Evolutionary conservation across 2,113 vertebrate genomes (phyloP).

Genomic region (Daboia siamensis): DNA sequence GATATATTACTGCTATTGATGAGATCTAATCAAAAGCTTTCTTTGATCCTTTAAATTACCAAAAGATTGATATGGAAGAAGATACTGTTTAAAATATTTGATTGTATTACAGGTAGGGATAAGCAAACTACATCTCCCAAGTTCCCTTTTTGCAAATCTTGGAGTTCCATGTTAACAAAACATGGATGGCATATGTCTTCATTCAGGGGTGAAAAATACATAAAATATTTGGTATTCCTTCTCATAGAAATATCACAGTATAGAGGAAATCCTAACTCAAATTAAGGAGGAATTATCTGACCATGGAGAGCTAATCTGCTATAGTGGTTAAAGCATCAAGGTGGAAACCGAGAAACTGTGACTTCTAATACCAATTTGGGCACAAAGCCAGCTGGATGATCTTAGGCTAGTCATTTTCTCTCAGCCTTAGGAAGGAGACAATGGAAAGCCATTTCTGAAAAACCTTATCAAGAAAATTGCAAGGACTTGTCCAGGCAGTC

Average conservation of each 20-base stretch:
- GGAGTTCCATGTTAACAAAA: background rate
- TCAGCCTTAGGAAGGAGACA: background rate
- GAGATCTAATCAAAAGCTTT: background rate
- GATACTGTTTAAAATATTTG: background rate
- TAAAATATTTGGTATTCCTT: background rate
- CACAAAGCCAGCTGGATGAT: background rate
- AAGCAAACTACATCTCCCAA: background rate
- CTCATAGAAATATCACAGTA: background rate
- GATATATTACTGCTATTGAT: background rate
- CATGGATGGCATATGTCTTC: background rate
- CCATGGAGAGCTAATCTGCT: background rate
- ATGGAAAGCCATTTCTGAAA: background rate
- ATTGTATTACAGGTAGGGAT: background rate
- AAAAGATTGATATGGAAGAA: background rate
- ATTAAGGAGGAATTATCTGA: background rate
- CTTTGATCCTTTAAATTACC: background rate
- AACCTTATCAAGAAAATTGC: background rate
- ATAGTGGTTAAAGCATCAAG: background rate
- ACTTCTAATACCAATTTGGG: background rate
- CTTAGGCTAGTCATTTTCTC: background rate
- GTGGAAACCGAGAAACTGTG: background rate
- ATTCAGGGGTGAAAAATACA: background rate
- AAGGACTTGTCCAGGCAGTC: background rate
- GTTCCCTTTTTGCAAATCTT: background rate
- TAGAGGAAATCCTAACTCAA: background rate